Evolutionary conservation across 2,113 vertebrate genomes (phyloP).

Genomic region (Myotis brandtii): DNA sequence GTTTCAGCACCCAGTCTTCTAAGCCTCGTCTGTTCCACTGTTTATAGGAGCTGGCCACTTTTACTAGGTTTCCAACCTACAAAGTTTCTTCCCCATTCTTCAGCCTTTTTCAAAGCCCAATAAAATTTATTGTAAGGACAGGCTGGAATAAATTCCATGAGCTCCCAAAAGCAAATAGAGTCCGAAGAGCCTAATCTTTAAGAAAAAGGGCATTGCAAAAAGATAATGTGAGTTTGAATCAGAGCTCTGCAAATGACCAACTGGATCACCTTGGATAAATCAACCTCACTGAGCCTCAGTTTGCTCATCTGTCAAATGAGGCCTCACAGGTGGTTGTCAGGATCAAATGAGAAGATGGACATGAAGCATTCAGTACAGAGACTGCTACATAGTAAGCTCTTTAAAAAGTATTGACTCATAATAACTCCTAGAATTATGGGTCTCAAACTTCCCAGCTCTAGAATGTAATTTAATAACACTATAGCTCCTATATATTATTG

Average conservation of each 20-base stretch:
- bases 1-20: background rate
- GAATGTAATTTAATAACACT: slow-evolving; percentile 32
- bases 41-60: background rate
- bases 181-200: slow-evolving; percentile 26
- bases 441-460: background rate
- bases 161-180: slow-evolving; percentile 5
- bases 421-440: slow-evolving; percentile 33
- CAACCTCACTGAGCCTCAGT: slow-evolving; percentile 4
- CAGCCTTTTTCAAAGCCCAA: slow-evolving; percentile 14
- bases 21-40: background rate
- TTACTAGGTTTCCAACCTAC: background rate
- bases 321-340: background rate
- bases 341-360: slow-evolving; percentile 50
- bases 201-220: slow-evolving; percentile 31
- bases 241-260: slow-evolving; percentile 37
- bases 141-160: background rate
- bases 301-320: slow-evolving; percentile 55
- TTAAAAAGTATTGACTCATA: slow-evolving; percentile 10
- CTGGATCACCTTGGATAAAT: background rate
- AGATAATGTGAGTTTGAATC: slow-evolving; percentile 36
- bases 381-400: background rate
- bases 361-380: slow-evolving; percentile 1
- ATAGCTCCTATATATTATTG: background rate
- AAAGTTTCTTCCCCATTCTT: slow-evolving; percentile 14
- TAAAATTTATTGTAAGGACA: slow-evolving; percentile 12